Evolutionary conservation across 2,797 vertebrate species (phyloP), one percentile per base, ranked within the genome.

Genomic region (Takifugu rubripes): DNA sequence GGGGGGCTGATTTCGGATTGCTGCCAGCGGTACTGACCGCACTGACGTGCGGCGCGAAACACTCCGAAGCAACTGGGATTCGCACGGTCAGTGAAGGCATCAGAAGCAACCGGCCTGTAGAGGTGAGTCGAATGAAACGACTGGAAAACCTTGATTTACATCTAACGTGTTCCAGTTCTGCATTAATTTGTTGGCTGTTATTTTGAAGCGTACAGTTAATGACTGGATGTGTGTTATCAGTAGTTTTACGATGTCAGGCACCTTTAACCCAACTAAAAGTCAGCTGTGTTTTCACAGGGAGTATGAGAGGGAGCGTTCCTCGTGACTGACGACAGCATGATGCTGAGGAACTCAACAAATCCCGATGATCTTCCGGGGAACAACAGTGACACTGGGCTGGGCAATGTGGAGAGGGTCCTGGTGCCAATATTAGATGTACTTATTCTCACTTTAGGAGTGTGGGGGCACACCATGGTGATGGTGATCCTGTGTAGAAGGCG

Each of bases 341-440:
- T 68, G 82, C 60, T 56, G 64, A 11, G 49, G 49, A 82, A 86
- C 69, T 56, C 69, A 17, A 68, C 67, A 0, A 52, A 43, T 16
- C 40, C 50, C 24, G 70, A 60, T n/a, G 66, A 51, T 46, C 27
- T 24, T 5, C 59, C n/a, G 7, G 70, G 65, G 6, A 90, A 90
- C 71, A 31, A 33, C 70, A 86, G 71, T 49, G 25, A 56, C 43
- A 1, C 59, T 1, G 73, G 50, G 15, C 42, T 49, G 14, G 56
- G 49, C 6, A 50, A 71, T 0, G 76, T 86, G 48, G 87, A 90
- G 69, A 79, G 61, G 42, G 66, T 92, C 15, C 54, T 92, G 0
- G 90, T 92, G 3, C 92, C 92, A 0, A 44, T 90, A 15, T 59
- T 93, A 33, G 92, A 93, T 40, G 52, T 48, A 1, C 15, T 90